Evolutionary conservation across 2,888 invertebrate species (phyloP).

Genomic region (Ochropacha duplaris): DNA sequence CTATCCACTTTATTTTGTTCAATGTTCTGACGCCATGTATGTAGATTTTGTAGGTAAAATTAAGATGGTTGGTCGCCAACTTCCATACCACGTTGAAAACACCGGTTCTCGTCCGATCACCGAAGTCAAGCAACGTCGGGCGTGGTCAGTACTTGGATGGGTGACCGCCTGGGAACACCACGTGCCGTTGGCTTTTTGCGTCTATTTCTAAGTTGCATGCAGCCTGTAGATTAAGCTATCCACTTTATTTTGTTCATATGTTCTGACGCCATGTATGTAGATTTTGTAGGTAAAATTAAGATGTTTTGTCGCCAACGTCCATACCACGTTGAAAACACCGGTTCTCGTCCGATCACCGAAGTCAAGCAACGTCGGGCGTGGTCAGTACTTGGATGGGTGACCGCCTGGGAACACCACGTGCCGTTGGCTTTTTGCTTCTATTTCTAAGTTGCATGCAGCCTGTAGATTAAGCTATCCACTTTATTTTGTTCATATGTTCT

Average conservation of each 20-base stretch:
- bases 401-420: conserved; percentile 50
- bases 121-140: conserved; percentile 79
- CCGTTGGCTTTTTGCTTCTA: conserved; percentile 44
- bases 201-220: background rate
- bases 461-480: too few species aligned
- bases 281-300: too few species aligned
- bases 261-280: too few species aligned
- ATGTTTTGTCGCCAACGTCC: conserved; percentile 40
- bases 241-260: too few species aligned
- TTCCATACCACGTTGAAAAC: conserved; percentile 75
- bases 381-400: conserved; percentile 57
- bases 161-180: conserved; percentile 76
- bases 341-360: conserved; percentile 62
- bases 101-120: conserved; percentile 80
- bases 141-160: conserved; percentile 79
- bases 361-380: conserved; percentile 59
- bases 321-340: conserved; percentile 53
- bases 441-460: too few species aligned
- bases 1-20: too few species aligned
- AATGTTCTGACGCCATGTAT: too few species aligned
- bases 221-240: too few species aligned
- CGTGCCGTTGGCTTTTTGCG: conserved; percentile 64
- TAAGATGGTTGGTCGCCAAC: conserved; percentile 30
- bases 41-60: too few species aligned
- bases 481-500: too few species aligned